Evolutionary conservation across 2,113 vertebrate species (phyloP), one percentile per base, ranked within the genome.

Genomic region (Podocnemis expansa): DNA sequence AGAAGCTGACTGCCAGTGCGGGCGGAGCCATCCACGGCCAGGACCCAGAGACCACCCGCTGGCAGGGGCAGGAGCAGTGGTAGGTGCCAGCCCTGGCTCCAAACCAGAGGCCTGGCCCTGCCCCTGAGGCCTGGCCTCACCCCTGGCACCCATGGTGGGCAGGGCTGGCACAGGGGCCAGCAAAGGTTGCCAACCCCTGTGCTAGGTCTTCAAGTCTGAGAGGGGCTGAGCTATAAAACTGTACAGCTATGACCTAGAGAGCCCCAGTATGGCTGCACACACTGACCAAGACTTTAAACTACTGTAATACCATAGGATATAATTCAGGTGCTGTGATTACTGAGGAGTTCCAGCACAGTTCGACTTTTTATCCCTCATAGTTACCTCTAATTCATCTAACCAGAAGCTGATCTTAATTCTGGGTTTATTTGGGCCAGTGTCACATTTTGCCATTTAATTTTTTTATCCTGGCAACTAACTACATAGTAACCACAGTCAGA

Each of bases 351-450:
- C 41, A 45, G 73, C 24, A 41, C 24, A 75, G 22, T 43, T 45
- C 63, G 6, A 27, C 43, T 43, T 75, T 43, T 12, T 25, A 22
- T 75, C 12, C 38, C 73, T 43, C n/a, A n/a, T n/a, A n/a, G n/a
- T n/a, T n/a, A n/a, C n/a, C n/a, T 27, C 41, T 75, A 75, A 75
- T 75, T 75, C 24, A 45, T 75, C 24, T 43, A 75, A 75, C 41
- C 25, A 27, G 41, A 75, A 75, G 22, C 41, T 27, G 24, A 27
- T 41, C 73, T 75, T 75, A 45, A 75, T 75, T 25, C 67, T 0
- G 0, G 0, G 1, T 9, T 24, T 51, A 89, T 82, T 80, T 84
- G 41, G 63, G 17, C 31, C 8, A 38, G 16, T 67, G n/a, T n/a
- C n/a, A 34, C n/a, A 21, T 67, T 67, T 67, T 63, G 34, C 34